Evolutionary conservation across 2,888 invertebrate species (phyloP), one percentile per base, ranked within the genome.

Genomic region (Drosophila prolongata): DNA sequence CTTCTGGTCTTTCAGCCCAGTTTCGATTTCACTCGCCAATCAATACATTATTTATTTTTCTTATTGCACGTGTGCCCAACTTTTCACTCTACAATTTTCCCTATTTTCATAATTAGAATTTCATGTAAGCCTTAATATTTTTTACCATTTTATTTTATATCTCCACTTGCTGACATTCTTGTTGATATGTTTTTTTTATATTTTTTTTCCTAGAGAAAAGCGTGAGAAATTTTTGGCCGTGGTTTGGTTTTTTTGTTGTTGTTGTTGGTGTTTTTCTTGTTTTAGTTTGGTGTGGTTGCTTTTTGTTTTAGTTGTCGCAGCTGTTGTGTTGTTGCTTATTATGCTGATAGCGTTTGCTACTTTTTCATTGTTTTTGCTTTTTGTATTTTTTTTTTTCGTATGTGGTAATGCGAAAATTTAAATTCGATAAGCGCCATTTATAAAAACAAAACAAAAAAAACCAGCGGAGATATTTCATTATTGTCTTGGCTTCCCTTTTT

Each of bases 141-240:
- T 3, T 9, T 13, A 2, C 5, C 11, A 19, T 46, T 53, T 46
- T 50, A 27, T 46, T 38, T 13, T 19, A 40, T 53, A 53, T 65
- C 34, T 40, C 24, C 11, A 52, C 50, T 65, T 38, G 44, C 27
- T 70, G 70, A 47, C 61, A 69, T 69, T 70, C 67, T 67, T 55
- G 57, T 52, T 54, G 66, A 66, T 66, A 66, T 73, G 53, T 55
- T 64, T 56, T 71, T 38, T 37, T 57, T 58, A 38, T 11, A 34
- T 35, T 14, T 5, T 8, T 49, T 61, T 65, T 71, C 10, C 67
- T 78, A 76, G 85, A 85, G 86, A 87, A 87, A 89, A 87, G 86
- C 86, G 86, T 87, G 86, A 87, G 86, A 87, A 87, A 87, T 87
- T 87, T 84, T 87, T 79, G 86, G 83, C 86, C 86, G 83, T 87